phyloP scores from a whole-genome alignment of 2,113 vertebrate genomes.

The Epinephelus moara region DNA sequence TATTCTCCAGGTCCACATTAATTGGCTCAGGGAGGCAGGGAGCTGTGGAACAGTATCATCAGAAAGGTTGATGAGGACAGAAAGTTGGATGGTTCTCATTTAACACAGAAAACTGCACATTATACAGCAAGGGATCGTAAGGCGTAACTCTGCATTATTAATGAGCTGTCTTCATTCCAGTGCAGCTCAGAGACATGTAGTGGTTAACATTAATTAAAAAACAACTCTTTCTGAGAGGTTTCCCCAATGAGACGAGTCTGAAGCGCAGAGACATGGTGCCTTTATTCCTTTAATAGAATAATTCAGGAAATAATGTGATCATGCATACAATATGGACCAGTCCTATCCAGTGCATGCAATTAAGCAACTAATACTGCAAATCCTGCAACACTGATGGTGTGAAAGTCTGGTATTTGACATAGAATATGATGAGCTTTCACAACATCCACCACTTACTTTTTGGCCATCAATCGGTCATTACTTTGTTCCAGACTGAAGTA shows the following conservation, averaged over 20 bases:
- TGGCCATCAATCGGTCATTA: too few relatives aligned
- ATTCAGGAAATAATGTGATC: constrained; percentile 33
- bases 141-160: constrained; percentile 71
- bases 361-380: background rate
- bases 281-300: constrained; percentile 39
- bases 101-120: constrained; percentile 75
- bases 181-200: constrained; percentile 57
- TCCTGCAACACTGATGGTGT: background rate
- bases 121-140: constrained; percentile 58
- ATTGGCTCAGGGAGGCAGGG: constrained; percentile 82
- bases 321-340: background rate
- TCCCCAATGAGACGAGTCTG: constrained; percentile 25
- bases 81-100: constrained; percentile 80
- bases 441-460: too few relatives aligned
- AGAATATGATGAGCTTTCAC: background rate
- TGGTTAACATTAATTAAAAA: constrained; percentile 75
- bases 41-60: constrained; percentile 74
- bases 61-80: constrained; percentile 83
- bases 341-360: background rate
- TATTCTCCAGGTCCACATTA: constrained; percentile 81
- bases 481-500: too few relatives aligned
- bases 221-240: constrained; percentile 53
- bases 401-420: background rate
- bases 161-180: constrained; percentile 72
- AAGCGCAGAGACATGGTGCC: constrained; percentile 5